These are phyloP conservation scores for Manis crassicaudata DNA, from an alignment of 2,797 vertebrate genomes.

Conservation along the genomic window DNA sequence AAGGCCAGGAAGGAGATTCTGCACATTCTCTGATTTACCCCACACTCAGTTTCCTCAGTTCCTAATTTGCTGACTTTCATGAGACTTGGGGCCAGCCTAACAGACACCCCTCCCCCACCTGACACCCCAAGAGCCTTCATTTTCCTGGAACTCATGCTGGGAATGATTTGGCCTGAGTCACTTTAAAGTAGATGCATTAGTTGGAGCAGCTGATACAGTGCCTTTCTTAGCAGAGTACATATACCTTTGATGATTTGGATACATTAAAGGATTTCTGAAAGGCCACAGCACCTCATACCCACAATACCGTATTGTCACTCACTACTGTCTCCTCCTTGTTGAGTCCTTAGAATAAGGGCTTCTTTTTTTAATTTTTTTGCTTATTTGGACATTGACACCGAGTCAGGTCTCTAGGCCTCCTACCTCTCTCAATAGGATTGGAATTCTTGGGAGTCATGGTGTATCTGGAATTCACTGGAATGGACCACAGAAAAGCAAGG, in stretches of 20 bases:
- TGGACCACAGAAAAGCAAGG: not conserved
- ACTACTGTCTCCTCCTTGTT: not conserved
- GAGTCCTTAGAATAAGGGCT: not conserved
- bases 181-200: not conserved
- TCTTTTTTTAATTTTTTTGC: not conserved
- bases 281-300: not conserved
- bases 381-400: not conserved
- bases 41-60: not conserved
- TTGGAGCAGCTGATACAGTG: not conserved
- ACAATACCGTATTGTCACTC: not conserved
- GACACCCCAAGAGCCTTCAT: not conserved
- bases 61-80: too few species aligned
- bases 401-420: not conserved
- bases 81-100: not conserved
- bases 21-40: too few species aligned
- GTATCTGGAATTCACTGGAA: not conserved
- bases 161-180: not conserved
- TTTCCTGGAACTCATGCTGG: not conserved
- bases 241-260: not conserved
- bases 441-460: not conserved
- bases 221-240: not conserved
- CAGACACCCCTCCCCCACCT: rapidly evolving
- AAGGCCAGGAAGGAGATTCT: too few species aligned
- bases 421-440: not conserved
- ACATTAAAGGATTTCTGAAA: not conserved